Conservation (phyloP, 2,888 invertebrate species). For the Helleia helle region DNA sequence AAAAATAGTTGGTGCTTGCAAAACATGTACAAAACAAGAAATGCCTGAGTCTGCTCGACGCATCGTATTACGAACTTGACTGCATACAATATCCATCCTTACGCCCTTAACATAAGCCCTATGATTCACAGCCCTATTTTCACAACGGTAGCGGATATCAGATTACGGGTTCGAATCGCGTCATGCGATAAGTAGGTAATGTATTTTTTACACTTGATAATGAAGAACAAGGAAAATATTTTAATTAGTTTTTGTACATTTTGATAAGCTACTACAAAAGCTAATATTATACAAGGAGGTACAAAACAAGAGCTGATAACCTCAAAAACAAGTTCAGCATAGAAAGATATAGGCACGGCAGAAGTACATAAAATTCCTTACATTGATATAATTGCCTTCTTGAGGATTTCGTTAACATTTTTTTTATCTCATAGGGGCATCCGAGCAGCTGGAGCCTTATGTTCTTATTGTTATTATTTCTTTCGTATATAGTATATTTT, state of each 20-base stretch:
- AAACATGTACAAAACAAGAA: constrained; percentile 28
- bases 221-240: background rate
- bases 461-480: no score
- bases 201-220: constrained; percentile 26
- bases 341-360: no score
- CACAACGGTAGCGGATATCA: constrained; percentile 46
- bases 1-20: constrained; percentile 4
- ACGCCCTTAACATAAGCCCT: constrained; percentile 21
- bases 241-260: background rate
- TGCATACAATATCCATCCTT: constrained; percentile 24
- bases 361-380: no score
- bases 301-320: no score
- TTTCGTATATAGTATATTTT: no score
- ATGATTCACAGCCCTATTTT: constrained; percentile 31
- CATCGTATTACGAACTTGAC: constrained; percentile 48
- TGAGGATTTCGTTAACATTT: no score
- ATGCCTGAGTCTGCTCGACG: constrained; percentile 44
- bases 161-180: constrained; percentile 41
- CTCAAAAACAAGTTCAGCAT: no score
- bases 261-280: no score
- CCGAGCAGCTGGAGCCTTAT: no score
- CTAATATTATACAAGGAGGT: no score
- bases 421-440: no score
- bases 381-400: no score
- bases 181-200: constrained; percentile 23